Conservation (phyloP, 2,113 vertebrate species). For the Hassar affinis region DNA sequence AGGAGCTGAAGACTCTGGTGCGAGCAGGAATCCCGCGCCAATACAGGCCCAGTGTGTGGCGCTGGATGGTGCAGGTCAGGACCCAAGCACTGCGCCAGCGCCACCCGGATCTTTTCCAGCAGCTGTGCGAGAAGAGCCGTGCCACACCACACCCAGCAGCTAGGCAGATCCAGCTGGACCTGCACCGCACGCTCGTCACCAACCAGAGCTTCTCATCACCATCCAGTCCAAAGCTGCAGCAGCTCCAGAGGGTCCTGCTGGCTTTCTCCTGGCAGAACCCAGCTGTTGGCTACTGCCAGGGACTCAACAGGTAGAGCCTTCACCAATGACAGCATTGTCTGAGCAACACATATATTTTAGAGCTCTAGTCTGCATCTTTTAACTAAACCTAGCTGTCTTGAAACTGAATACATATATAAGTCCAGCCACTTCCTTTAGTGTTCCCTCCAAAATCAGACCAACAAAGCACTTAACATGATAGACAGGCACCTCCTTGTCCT, state of each 20-base stretch:
- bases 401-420: background rate
- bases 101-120: slow-evolving; percentile 72
- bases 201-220: slow-evolving; percentile 87
- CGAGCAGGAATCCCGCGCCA: slow-evolving; percentile 80
- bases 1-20: slow-evolving; percentile 82
- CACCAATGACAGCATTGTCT: background rate
- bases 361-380: background rate
- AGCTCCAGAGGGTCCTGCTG: slow-evolving; percentile 83
- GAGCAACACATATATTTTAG: background rate
- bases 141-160: slow-evolving; percentile 76
- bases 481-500: background rate
- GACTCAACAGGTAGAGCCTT: slow-evolving; percentile 74
- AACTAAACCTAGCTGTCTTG: background rate
- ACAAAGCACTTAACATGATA: background rate
- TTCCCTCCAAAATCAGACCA: background rate
- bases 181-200: slow-evolving; percentile 88
- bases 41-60: slow-evolving; percentile 82
- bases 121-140: slow-evolving; percentile 74
- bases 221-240: slow-evolving; percentile 78
- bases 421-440: background rate
- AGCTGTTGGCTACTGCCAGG: slow-evolving; percentile 91
- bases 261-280: slow-evolving; percentile 95
- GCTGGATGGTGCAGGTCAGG: slow-evolving; percentile 75
- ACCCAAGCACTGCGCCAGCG: slow-evolving; percentile 63
- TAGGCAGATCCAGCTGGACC: slow-evolving; percentile 91